phyloP scores from a whole-genome alignment of 2,113 vertebrate genomes.

The Gymnogyps californianus region DNA sequence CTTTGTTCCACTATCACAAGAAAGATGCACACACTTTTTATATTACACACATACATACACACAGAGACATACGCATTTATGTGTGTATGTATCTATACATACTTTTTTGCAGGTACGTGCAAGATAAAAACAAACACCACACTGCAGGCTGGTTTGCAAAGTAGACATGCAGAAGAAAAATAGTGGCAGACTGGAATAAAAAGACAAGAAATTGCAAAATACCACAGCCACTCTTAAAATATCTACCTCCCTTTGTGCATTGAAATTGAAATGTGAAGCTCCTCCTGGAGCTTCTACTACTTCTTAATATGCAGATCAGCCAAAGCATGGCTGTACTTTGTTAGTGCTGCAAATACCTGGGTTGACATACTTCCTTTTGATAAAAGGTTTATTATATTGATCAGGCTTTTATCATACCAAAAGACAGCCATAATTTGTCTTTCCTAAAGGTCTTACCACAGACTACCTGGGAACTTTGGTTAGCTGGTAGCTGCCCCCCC shows the following conservation, averaged over 20 bases:
- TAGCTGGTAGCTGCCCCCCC: background rate
- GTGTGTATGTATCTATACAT: background rate
- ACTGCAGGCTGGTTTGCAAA: background rate
- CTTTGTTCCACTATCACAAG: background rate
- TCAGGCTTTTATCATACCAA: background rate
- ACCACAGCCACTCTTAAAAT: background rate
- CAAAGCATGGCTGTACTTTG: background rate
- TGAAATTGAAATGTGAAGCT: background rate
- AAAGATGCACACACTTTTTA: background rate
- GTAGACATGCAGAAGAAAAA: fast-evolving
- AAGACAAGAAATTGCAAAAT: background rate
- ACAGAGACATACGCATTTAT: fast-evolving
- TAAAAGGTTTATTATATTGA: background rate
- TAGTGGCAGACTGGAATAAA: background rate
- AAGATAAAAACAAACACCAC: background rate
- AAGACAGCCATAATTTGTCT: background rate
- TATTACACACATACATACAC: background rate
- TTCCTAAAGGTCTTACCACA: background rate
- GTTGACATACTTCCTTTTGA: background rate
- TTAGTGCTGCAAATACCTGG: background rate
- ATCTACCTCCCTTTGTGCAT: background rate
- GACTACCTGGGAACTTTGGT: background rate
- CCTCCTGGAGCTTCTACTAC: background rate
- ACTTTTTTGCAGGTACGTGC: background rate
- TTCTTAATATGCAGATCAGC: background rate